A percentile compares a stretch with the other conserved stretches of the same genome.
Conservation (phyloP, 2,797 vertebrate species). For the Carduelis carduelis region DNA sequence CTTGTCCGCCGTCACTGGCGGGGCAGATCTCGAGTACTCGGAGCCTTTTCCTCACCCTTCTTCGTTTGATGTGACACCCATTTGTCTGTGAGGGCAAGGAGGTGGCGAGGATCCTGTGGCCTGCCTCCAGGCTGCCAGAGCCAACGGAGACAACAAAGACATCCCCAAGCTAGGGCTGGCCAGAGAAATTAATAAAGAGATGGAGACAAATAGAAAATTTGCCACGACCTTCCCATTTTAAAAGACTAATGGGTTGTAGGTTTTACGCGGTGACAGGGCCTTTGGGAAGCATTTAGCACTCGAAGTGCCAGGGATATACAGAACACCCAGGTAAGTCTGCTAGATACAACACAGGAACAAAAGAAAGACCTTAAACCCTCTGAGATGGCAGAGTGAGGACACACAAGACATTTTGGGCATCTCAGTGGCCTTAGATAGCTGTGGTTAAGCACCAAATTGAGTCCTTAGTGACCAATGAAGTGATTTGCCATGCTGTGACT, state of each 20-base stretch:
- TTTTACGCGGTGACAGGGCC: neutral
- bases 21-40: rapidly evolving
- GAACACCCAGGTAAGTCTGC: neutral
- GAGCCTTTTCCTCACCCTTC: rapidly evolving
- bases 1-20: rapidly evolving
- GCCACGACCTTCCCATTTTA: neutral
- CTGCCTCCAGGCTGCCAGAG: neutral
- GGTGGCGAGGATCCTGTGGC: rapidly evolving
- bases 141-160: neutral
- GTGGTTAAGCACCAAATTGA: rapidly evolving
- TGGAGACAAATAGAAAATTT: neutral
- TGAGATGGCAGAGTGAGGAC: neutral
- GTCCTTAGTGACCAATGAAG: neutral
- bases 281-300: rapidly evolving
- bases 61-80: rapidly evolving
- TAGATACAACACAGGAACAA: rapidly evolving
- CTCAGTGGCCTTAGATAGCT: neutral
- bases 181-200: neutral
- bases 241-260: rapidly evolving
- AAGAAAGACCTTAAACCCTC: neutral
- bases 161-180: neutral
- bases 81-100: too few relatives aligned
- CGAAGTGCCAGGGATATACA: too few relatives aligned
- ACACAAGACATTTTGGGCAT: neutral
- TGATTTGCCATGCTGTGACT: neutral